Base-by-base conservation (phyloP, 2,888 invertebrate species). In the Vanessa cardui region DNA sequence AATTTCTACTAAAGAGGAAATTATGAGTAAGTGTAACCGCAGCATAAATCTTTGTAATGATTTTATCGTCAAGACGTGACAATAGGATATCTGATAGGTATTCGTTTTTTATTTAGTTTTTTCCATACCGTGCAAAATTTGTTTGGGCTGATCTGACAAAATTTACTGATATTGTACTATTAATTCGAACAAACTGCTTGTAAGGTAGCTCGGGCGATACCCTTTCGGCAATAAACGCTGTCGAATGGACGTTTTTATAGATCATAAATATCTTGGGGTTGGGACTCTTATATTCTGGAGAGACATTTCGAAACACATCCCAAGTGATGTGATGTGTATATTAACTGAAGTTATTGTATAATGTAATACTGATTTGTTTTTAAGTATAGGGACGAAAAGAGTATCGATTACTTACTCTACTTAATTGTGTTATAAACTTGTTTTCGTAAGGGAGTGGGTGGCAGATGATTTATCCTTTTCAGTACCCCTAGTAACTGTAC, bases 231-330 rank as follows among this genome's bases (percentile, higher is more conserved):
- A 74, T 76, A 74, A 73, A 73, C 71, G 72, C 66, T 69, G 73
- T 71, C 70, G 70, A 74, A 72, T 71, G 71, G 76, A 73, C 76
- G 73, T 76, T 76, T 76, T 74, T 76, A 74, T 76, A 70, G 72
- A 62, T 50, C 73, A 73, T 76, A 76, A 76, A 76, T 76, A 71
- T 66, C 70, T 70, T 71, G 62, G 72, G 71, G 71, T 70, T 66
- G 71, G 69, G 69, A 72, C 50, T 64, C 69, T 70, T 66, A 71
- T 71, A 71, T 74, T 72, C 72, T 62, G 70, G 64, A 71, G 72
- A 70, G 69, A 70, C 68, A 68, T 69, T 72, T 60, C 67, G 56
- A 62, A 64, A 69, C 39, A 47, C n/a, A 56, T 56, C 52, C 54
- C 20, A 45, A 26, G 52, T 56, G 60, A 64, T 47, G 49, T 60